These are phyloP conservation scores for Trisateles emortualis DNA, from an alignment of 2,888 invertebrate species.

Conservation along the genomic window DNA sequence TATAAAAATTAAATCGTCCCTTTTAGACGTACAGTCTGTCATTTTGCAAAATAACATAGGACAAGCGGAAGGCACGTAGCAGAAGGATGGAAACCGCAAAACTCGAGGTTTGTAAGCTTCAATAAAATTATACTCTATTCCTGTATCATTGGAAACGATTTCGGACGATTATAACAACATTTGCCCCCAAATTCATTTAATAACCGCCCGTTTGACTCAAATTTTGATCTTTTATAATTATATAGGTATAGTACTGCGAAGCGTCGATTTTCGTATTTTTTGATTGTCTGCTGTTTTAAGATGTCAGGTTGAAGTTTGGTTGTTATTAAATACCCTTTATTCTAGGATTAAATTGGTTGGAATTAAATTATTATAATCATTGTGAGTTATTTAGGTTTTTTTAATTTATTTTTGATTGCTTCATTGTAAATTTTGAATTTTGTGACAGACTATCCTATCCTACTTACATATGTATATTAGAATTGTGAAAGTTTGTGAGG, in stretches of 20 bases:
- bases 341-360: constrained; percentile 65
- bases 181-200: constrained; percentile 80
- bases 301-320: constrained; percentile 60
- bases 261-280: constrained; percentile 71
- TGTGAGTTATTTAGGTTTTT: neutral
- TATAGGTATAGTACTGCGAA: constrained; percentile 68
- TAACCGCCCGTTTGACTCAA: constrained; percentile 71
- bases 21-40: constrained; percentile 51
- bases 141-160: constrained; percentile 71
- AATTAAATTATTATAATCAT: constrained; percentile 42
- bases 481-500: too few relatives aligned
- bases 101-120: constrained; percentile 61
- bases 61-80: constrained; percentile 74
- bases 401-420: neutral
- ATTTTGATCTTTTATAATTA: constrained; percentile 84
- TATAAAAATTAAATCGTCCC: constrained; percentile 71
- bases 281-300: constrained; percentile 68
- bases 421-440: neutral
- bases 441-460: too few relatives aligned
- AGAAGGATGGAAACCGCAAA: constrained; percentile 58
- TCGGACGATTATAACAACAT: constrained; percentile 82
- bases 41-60: constrained; percentile 59
- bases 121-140: constrained; percentile 67
- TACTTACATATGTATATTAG: too few relatives aligned
- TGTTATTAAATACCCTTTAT: constrained; percentile 66